Base-by-base conservation (phyloP, 2,888 invertebrate species). In the Copidosoma aretas region DNA sequence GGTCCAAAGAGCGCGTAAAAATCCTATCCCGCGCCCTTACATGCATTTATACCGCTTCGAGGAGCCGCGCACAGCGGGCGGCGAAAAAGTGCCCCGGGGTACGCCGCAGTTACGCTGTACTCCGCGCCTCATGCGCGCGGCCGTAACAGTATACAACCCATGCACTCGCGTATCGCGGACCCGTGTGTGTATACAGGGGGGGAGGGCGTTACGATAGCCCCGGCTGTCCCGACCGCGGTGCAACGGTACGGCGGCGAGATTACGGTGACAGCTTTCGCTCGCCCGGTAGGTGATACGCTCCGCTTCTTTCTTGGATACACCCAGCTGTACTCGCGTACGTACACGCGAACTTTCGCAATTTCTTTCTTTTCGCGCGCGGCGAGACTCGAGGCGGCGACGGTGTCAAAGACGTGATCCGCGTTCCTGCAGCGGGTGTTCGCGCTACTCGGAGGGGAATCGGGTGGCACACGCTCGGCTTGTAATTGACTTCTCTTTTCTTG, bases 191-290 rank as follows among this genome's bases (percentile, higher is more conserved):
- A n/a, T n/a, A n/a, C n/a, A n/a, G n/a, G 19, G 10, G n/a, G 39
- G 14, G 24, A 17, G 24, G 12, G 22, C 53, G 24, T 24, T 53
- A 24, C 21, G 22, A 53, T 15, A 12, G 53, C 52, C 12, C 24
- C 53, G 24, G 24, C 22, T 53, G 14, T 22, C 21, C 21, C 22
- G 12, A 12, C 21, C 21, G 52, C 10, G 12, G 53, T 1, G 68
- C 64, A 64, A 64, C 59, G 64, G 60, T 60, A 54, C 59, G 64
- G 60, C 56, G 49, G 54, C 32, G 22, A 54, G 68, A 64, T 68
- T 68, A 60, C 68, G 51, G 17, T 49, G 12, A 24, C 19, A 4
- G 21, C 49, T 22, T 15, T 17, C 58, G 57, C 60, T n/a, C 2
- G 19, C 39, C 54, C 65, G 65, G 60, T 60, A 60, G 64, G 59